Evolutionary conservation across 2,113 vertebrate species (phyloP), one percentile per base, ranked within the genome.

Genomic region (Columba livia): DNA sequence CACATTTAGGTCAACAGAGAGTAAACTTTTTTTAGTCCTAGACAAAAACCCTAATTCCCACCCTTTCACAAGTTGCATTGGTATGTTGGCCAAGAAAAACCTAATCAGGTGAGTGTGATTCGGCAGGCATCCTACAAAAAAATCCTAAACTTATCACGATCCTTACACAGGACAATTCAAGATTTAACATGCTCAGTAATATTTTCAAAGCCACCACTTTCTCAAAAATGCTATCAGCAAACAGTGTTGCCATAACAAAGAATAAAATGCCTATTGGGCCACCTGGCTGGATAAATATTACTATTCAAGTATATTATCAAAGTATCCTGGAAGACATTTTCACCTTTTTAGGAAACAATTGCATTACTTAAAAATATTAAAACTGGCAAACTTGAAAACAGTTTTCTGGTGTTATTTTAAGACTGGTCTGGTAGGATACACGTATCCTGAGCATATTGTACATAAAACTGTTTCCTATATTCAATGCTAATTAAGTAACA

Each of bases 361-460:
- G 4, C 10, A 48, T 15, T 56, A 31, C 4, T 6, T 21, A 73
- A 60, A 78, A 85, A 53, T 5, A 60, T 6, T 67, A 34, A 0
- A 71, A 21, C 7, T 21, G 17, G 23, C 18, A 67, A 88, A 56
- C 6, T 3, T 36, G 24, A 23, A 54, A 42, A 23, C 12, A 36
- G 8, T 25, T 74, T 38, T 34, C 32, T 58, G 11, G 20, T 14
- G 8, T 34, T 64, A 53, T 38, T 79, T 89, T 74, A 18, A 58
- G 56, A 57, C 31, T 36, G 32, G 20, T 81, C 21, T 38, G 28
- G 62, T 1, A 60, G 4, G 15, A 3, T 44, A 71, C 5, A 11
- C 1, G 9, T 10, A 70, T 5, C 19, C 11, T 26, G 4, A 19
- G 31, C 26, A 66, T 7, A 62, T 4, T 1, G 2, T 15, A 58